A percentile compares a stretch with the other conserved stretches of the same genome.
Conservation (phyloP, 2,113 vertebrate genomes). For the Microcebus jonahi region DNA sequence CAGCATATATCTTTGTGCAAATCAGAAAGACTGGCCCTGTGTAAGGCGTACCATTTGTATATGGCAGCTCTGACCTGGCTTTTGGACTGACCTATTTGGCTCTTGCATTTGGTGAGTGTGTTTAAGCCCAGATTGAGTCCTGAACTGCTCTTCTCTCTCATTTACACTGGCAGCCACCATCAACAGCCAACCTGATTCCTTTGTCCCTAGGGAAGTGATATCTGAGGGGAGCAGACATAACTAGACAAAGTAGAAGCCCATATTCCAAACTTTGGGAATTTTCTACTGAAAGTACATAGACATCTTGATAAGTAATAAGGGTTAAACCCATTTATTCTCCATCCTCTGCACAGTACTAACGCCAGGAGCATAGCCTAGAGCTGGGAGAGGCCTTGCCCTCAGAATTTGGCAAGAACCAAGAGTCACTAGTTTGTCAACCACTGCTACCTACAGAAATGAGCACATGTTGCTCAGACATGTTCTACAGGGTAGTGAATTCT, state of each 20-base stretch:
- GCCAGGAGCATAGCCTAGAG: accelerated
- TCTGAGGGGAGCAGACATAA: not conserved
- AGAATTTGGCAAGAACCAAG: not conserved
- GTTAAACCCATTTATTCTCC: not conserved
- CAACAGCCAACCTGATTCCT: not conserved
- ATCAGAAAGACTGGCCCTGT: not conserved
- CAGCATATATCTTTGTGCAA: not conserved
- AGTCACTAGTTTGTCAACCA: not conserved
- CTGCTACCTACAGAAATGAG: not conserved
- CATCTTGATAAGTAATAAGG: not conserved
- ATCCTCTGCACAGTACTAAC: not conserved
- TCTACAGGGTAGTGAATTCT: not conserved
- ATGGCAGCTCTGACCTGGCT: not conserved
- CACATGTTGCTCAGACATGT: not conserved
- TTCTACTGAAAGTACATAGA: not conserved
- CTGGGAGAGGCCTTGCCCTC: not conserved
- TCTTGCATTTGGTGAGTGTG: not conserved
- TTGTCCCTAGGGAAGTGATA: not conserved
- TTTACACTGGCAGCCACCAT: not conserved
- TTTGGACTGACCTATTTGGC: not conserved
- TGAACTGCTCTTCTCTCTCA: not conserved
- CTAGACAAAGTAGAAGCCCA: not conserved
- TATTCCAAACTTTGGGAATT: not conserved
- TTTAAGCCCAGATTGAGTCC: not conserved
- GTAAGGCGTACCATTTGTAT: not conserved